Percentiles rank a stretch among this genome's conserved stretches.
These are phyloP conservation scores for Paramormyrops hopkinsi DNA, from an alignment of 2,797 vertebrate species.

Conservation along the genomic window DNA sequence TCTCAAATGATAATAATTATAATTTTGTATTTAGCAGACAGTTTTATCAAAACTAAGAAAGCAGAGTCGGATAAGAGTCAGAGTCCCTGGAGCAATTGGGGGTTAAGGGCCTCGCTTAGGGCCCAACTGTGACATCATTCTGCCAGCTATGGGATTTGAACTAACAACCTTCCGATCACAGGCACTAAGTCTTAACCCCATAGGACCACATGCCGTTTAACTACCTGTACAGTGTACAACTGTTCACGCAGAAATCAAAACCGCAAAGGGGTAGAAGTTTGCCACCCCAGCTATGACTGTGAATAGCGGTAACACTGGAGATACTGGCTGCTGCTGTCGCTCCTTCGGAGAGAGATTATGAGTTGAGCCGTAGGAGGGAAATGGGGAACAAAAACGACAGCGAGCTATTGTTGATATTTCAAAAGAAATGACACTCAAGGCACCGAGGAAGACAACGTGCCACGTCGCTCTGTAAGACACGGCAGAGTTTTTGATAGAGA, in stretches of 20 bases:
- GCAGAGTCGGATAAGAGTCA: not conserved
- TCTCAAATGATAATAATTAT: not conserved
- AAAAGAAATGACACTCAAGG: not conserved
- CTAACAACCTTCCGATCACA: not conserved
- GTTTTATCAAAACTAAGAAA: not conserved
- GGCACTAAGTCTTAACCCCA: not conserved
- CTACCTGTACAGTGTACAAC: not conserved
- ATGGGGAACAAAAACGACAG: not conserved
- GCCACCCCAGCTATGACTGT: not conserved
- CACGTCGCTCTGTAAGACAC: not conserved
- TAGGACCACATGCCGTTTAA: not conserved
- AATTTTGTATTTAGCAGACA: not conserved
- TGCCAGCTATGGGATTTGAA: not conserved
- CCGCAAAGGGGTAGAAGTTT: not conserved
- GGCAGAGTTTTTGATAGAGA: not conserved
- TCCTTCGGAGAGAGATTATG: not conserved
- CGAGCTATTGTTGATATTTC: not conserved
- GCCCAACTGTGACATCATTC: not conserved
- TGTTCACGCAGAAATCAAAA: not conserved
- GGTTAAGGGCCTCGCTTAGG: not conserved
- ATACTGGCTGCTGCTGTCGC: not conserved
- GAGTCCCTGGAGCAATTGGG: not conserved
- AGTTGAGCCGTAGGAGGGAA: not conserved
- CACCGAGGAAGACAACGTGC: not conserved
- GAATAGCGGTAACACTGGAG: not conserved